phyloP scores from a whole-genome alignment of 1,140 invertebrate genomes.

The Centruroides vittatus region DNA sequence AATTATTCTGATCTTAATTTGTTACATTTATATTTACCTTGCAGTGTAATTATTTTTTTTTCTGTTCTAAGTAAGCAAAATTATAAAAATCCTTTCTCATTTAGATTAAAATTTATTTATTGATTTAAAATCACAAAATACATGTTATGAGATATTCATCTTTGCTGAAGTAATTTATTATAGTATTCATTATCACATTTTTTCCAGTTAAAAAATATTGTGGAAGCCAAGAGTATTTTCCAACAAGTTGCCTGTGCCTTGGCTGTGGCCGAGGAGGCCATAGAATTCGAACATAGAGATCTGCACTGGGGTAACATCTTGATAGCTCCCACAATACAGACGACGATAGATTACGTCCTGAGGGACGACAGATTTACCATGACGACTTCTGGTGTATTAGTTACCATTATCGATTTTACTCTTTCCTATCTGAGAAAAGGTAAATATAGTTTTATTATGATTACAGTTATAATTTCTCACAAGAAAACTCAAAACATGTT shows the following conservation, averaged over 20 bases:
- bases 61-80: too few relatives aligned
- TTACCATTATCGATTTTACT: conserved; percentile 32
- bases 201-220: conserved; percentile 53
- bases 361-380: conserved; percentile 18
- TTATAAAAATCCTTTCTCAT: too few relatives aligned
- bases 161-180: neutral
- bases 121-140: too few relatives aligned
- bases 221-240: conserved; percentile 41
- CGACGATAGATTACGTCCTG: conserved; percentile 17
- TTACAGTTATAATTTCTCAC: neutral
- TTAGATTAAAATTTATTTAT: too few relatives aligned
- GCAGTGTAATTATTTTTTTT: too few relatives aligned
- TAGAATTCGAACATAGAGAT: conserved; percentile 33
- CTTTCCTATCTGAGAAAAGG: conserved; percentile 19
- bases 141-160: too few relatives aligned
- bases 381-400: conserved; percentile 23
- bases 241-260: conserved; percentile 26
- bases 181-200: neutral
- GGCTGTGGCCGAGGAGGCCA: conserved; percentile 27
- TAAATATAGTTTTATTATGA: conserved; percentile 14
- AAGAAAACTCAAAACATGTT: too few relatives aligned
- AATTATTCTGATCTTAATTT: too few relatives aligned
- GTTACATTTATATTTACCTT: too few relatives aligned
- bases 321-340: conserved; percentile 19
- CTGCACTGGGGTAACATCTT: conserved; percentile 33